phyloP scores from a whole-genome alignment of 2,797 vertebrate species.

The Acipenser transmontanus region DNA sequence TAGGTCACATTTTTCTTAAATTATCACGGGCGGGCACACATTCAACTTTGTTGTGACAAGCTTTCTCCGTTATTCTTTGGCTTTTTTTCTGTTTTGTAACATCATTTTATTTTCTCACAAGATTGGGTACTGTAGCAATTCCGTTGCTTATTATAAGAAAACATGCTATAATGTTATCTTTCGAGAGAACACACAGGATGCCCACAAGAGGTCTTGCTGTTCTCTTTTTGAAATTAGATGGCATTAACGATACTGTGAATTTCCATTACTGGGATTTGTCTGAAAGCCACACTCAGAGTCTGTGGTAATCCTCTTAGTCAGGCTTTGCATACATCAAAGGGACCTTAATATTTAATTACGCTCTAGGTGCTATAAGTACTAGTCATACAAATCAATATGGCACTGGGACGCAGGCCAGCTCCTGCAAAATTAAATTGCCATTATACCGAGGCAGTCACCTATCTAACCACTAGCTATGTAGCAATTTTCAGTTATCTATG shows the following conservation, averaged over 20 bases:
- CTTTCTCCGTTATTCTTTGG: background rate
- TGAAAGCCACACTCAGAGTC: conserved; percentile 39
- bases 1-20: no score
- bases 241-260: conserved; percentile 40
- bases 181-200: no score
- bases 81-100: background rate
- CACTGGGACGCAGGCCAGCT: conserved; percentile 52
- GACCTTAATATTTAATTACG: conserved; percentile 65
- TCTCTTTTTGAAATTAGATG: conserved; percentile 24
- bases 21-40: no score
- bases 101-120: background rate
- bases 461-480: conserved; percentile 33
- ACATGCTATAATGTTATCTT: no score
- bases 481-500: conserved; percentile 45
- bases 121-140: background rate
- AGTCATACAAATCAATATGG: conserved; percentile 46
- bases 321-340: conserved; percentile 49
- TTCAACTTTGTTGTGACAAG: no score
- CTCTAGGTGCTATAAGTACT: conserved; percentile 47
- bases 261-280: conserved; percentile 49
- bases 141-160: background rate
- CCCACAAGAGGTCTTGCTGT: background rate
- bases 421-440: conserved; percentile 49
- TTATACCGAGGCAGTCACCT: conserved; percentile 36
- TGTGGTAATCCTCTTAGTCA: conserved; percentile 55